Percentiles rank a stretch among this genome's conserved stretches.
Evolutionary conservation across 2,888 invertebrate species (phyloP).

Genomic region (Sarcophaga caerulescens): DNA sequence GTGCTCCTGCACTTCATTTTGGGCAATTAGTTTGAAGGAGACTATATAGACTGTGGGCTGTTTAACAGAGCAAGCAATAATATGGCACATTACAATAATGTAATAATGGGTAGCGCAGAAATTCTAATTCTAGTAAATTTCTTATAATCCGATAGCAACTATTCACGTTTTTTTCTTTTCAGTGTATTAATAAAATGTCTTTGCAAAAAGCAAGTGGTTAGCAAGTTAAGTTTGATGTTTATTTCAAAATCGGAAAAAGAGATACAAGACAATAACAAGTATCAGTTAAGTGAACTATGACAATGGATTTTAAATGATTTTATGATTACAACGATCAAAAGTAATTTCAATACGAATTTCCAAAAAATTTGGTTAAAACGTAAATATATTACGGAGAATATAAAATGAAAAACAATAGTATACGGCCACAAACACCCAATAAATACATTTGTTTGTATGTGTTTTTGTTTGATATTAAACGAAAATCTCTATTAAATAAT

Average conservation of each 20-base stretch:
- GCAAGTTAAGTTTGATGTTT: conserved; percentile 29
- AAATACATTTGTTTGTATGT: conserved; percentile 16
- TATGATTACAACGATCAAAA: conserved; percentile 47
- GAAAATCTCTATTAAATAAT: conserved; percentile 53
- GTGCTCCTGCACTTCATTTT: too few relatives aligned
- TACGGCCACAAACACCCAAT: conserved; percentile 48
- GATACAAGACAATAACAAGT: conserved; percentile 43
- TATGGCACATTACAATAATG: too few relatives aligned
- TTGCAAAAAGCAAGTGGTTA: conserved; percentile 31
- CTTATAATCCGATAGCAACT: too few relatives aligned
- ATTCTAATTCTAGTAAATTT: too few relatives aligned
- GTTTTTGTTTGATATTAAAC: background rate
- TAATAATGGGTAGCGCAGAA: too few relatives aligned
- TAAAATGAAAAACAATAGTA: background rate
- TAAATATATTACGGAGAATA: background rate
- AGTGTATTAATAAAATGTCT: conserved; percentile 10
- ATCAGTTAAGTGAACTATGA: conserved; percentile 52
- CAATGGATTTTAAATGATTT: conserved; percentile 55
- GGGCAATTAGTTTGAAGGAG: too few relatives aligned
- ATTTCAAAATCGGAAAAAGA: conserved; percentile 34
- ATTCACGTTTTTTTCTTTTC: background rate
- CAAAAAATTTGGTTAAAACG: background rate
- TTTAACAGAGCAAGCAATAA: too few relatives aligned
- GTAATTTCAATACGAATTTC: conserved; percentile 36
- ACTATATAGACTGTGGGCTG: too few relatives aligned